phyloP scores from a whole-genome alignment of 2,888 invertebrate genomes.

The Pollenia labialis region DNA sequence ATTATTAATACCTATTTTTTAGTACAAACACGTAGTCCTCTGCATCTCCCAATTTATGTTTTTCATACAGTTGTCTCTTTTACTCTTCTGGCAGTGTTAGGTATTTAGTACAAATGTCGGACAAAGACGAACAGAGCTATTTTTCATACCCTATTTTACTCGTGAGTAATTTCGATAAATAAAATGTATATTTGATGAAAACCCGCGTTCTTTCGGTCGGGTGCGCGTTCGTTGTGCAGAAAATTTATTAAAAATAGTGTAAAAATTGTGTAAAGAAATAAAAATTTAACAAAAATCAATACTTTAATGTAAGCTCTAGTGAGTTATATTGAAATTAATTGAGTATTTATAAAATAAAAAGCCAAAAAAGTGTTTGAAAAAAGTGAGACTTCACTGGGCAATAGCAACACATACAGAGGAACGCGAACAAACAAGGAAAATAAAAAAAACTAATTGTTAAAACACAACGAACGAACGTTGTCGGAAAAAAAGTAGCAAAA shows the following conservation, averaged over 20 bases:
- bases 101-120: conserved; percentile 70
- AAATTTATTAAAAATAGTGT: conserved; percentile 81
- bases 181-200: conserved; percentile 83
- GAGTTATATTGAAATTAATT: conserved; percentile 75
- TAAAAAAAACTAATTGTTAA: conserved; percentile 53
- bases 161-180: conserved; percentile 81
- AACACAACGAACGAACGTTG: conserved; percentile 60
- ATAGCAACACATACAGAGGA: conserved; percentile 73
- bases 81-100: conserved; percentile 43
- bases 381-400: conserved; percentile 81
- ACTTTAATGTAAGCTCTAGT: conserved; percentile 76
- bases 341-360: conserved; percentile 75
- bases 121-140: conserved; percentile 60
- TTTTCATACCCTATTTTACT: conserved; percentile 71
- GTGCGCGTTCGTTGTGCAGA: conserved; percentile 80
- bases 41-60: conserved; percentile 42
- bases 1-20: conserved; percentile 70
- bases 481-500: conserved; percentile 67
- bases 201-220: conserved; percentile 83
- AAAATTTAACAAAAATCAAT: conserved; percentile 77
- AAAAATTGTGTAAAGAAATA: conserved; percentile 79
- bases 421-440: conserved; percentile 71
- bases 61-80: conserved; percentile 70
- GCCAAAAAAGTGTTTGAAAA: conserved; percentile 79
- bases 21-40: conserved; percentile 75